A percentile compares a stretch with the other conserved stretches of the same genome.
Evolutionary conservation across 2,113 vertebrate species (phyloP).

Genomic region (Parus major): DNA sequence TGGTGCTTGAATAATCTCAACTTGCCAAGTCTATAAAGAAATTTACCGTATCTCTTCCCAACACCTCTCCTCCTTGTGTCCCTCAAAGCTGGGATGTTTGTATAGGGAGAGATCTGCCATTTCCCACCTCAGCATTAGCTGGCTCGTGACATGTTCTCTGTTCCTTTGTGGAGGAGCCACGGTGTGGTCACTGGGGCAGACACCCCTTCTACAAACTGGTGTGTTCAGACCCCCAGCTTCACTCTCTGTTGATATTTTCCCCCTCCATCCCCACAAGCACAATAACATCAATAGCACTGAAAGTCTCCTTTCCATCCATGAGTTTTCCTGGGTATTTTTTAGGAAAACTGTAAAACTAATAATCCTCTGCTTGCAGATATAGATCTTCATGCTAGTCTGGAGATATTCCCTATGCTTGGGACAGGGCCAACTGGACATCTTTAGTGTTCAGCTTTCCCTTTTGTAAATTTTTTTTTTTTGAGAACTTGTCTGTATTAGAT

Average conservation of each 20-base stretch:
- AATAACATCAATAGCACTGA: neutral
- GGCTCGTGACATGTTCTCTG: rapidly evolving
- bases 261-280: neutral
- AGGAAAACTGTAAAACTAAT: neutral
- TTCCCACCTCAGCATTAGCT: neutral
- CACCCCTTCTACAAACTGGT: neutral
- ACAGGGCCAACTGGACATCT: neutral
- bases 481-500: neutral
- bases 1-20: neutral
- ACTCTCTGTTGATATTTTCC: neutral
- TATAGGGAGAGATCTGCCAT: neutral
- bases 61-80: neutral
- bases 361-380: neutral
- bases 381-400: neutral
- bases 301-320: neutral
- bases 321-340: neutral
- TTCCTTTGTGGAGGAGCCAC: neutral
- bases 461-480: neutral
- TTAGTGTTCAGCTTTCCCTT: neutral
- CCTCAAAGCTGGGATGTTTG: neutral
- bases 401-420: neutral
- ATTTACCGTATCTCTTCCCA: neutral
- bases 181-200: neutral
- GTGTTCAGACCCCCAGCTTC: neutral
- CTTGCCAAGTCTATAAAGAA: neutral